A percentile compares a stretch with the other conserved stretches of the same genome.
phyloP scores from a whole-genome alignment of 2,113 vertebrate species.

The Caranx ignobilis region DNA sequence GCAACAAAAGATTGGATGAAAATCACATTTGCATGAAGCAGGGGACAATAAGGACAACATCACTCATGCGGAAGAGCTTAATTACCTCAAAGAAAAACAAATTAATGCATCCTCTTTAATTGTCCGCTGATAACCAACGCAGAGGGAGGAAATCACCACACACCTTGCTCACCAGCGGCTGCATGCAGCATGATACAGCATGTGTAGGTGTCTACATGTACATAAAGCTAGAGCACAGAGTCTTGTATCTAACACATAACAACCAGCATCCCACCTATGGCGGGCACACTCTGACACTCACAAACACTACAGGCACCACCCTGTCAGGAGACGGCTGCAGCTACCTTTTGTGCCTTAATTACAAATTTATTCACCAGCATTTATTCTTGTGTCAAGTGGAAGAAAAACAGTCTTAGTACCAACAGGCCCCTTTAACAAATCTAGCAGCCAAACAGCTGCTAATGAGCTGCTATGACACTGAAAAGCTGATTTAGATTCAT shows the following conservation, averaged over 20 bases:
- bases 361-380: slow-evolving; percentile 68
- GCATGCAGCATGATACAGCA: slow-evolving; percentile 19
- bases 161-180: slow-evolving; percentile 52
- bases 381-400: slow-evolving; percentile 68
- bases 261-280: slow-evolving; percentile 22
- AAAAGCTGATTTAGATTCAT: slow-evolving; percentile 19
- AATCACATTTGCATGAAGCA: slow-evolving; percentile 68
- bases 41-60: slow-evolving; percentile 70
- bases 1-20: slow-evolving; percentile 56
- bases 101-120: slow-evolving; percentile 70
- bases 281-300: slow-evolving; percentile 28
- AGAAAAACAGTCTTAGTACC: slow-evolving; percentile 66
- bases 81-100: slow-evolving; percentile 78
- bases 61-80: slow-evolving; percentile 72
- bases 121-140: slow-evolving; percentile 61
- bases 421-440: slow-evolving; percentile 42
- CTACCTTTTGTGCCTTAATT: slow-evolving; percentile 68
- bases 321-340: slow-evolving; percentile 65
- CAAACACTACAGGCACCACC: slow-evolving; percentile 51
- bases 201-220: slow-evolving; percentile 29
- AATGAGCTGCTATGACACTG: slow-evolving; percentile 52
- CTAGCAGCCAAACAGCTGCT: slow-evolving; percentile 51
- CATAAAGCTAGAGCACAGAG: not conserved
- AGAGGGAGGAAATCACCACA: slow-evolving; percentile 26
- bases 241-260: slow-evolving; percentile 17